phyloP scores from a whole-genome alignment of 2,888 invertebrate genomes.

The Drosophila paramelanica region DNA sequence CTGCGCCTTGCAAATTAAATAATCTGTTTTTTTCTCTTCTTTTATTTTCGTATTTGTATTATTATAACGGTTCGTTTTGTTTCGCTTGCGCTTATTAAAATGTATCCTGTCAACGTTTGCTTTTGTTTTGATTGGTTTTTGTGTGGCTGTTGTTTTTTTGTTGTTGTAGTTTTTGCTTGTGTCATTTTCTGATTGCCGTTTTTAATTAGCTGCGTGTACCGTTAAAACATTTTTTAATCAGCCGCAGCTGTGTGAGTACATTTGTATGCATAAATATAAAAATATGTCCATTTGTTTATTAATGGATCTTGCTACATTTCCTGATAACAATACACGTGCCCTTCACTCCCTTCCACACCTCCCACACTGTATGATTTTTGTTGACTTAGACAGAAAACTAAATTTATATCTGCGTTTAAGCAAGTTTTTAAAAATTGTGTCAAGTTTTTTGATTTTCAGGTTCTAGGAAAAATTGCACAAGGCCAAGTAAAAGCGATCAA shows the following conservation, averaged over 20 bases:
- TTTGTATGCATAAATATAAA: not conserved
- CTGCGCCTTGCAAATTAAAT: conserved; percentile 41
- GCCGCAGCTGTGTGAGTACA: conserved; percentile 4
- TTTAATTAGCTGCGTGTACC: conserved; percentile 50
- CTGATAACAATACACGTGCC: conserved; percentile 4
- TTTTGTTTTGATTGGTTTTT: conserved; percentile 31
- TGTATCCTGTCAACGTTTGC: conserved; percentile 41
- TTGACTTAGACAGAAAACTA: conserved; percentile 4
- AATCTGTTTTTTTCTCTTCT: not conserved
- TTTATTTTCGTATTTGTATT: not conserved
- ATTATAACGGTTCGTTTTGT: conserved; percentile 2
- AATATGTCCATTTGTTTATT: conserved; percentile 3
- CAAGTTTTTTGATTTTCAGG: conserved; percentile 1
- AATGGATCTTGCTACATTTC: conserved; percentile 28
- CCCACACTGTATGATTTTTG: not conserved
- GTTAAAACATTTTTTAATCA: conserved; percentile 32
- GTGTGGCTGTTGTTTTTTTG: not conserved
- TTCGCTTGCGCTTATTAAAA: conserved; percentile 23
- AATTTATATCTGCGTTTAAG: conserved; percentile 10
- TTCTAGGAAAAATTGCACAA: conserved; percentile 35
- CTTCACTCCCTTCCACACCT: not conserved
- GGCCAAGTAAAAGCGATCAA: conserved; percentile 7
- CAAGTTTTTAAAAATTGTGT: conserved; percentile 22
- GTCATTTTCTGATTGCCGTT: conserved; percentile 54
- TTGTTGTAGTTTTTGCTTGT: conserved; percentile 24